Percentiles rank a stretch among this genome's conserved stretches.
phyloP scores from a whole-genome alignment of 2,888 invertebrate species.

The Argyra leucocephala region DNA sequence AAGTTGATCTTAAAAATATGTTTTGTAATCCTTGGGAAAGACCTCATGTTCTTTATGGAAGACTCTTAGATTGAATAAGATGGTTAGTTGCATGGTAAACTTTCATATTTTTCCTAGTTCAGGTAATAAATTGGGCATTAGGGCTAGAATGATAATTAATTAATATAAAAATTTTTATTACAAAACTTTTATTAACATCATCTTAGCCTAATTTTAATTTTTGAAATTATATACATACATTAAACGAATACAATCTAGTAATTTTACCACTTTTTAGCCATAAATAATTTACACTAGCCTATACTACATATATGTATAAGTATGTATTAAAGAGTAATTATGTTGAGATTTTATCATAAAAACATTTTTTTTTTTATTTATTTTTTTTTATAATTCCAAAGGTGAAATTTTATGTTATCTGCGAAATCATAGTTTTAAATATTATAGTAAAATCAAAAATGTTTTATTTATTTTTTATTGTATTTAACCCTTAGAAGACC shows the following conservation, averaged over 20 bases:
- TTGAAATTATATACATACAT: not conserved
- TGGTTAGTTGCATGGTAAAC: slow-evolving; percentile 99
- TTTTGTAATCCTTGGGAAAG: slow-evolving; percentile 95
- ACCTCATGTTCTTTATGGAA: slow-evolving; percentile 94
- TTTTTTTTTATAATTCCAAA: not conserved
- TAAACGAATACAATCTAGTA: not conserved
- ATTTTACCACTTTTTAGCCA: not conserved
- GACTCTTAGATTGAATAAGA: slow-evolving; percentile 93
- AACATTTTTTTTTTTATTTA: not conserved
- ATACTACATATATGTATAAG: not conserved
- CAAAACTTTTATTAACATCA: not conserved
- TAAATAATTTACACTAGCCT: slow-evolving; percentile 6
- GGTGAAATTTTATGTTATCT: not conserved
- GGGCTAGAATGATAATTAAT: slow-evolving; percentile 64
- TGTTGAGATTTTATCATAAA: not conserved
- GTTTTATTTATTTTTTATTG: too few species aligned
- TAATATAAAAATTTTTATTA: not conserved
- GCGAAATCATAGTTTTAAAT: not conserved
- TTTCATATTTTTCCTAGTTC: slow-evolving; percentile 81
- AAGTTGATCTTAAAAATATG: slow-evolving; percentile 84
- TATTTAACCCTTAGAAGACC: too few species aligned
- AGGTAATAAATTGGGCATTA: slow-evolving; percentile 86
- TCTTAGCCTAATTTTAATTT: not conserved
- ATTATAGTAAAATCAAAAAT: too few species aligned
- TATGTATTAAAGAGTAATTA: not conserved